phyloP scores from a whole-genome alignment of 2,797 vertebrate species.

The Microctenopoma lineatum region DNA sequence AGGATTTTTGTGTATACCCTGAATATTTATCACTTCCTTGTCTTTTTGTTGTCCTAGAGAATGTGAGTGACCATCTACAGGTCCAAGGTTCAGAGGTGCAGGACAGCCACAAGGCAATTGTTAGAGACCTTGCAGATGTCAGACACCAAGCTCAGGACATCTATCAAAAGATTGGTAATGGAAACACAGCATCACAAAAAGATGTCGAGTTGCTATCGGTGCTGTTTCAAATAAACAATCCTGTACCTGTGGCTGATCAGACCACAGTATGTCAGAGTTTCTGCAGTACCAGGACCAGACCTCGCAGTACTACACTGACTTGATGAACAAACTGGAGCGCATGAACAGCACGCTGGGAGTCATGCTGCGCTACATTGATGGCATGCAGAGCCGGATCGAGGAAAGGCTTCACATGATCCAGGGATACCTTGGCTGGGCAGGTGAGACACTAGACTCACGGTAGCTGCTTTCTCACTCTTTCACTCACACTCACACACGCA shows the following conservation, averaged over 20 bases:
- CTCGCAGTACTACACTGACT: slow-evolving; percentile 77
- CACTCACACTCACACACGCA: too few species aligned
- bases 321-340: slow-evolving; percentile 84
- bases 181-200: not conserved
- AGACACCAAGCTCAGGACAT: slow-evolving; percentile 84
- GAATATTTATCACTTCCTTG: not conserved
- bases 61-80: slow-evolving; percentile 76
- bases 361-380: slow-evolving; percentile 79
- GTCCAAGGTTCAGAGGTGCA: slow-evolving; percentile 76
- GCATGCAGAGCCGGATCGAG: slow-evolving; percentile 79
- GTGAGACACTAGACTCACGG: slow-evolving; percentile 59
- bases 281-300: slow-evolving; percentile 83
- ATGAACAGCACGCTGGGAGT: slow-evolving; percentile 86
- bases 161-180: slow-evolving; percentile 85
- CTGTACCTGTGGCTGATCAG: slow-evolving; percentile 63
- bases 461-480: too few species aligned
- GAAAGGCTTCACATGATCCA: slow-evolving; percentile 81
- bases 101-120: slow-evolving; percentile 75
- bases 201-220: not conserved
- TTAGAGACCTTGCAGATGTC: slow-evolving; percentile 74
- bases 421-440: slow-evolving; percentile 79
- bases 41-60: slow-evolving; percentile 68
- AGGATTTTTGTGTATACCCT: too few species aligned
- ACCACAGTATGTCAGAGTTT: slow-evolving; percentile 81
- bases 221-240: not conserved